Percentiles rank a stretch among this genome's conserved stretches.
phyloP scores from a whole-genome alignment of 1,140 invertebrate genomes.

The Battus philenor region DNA sequence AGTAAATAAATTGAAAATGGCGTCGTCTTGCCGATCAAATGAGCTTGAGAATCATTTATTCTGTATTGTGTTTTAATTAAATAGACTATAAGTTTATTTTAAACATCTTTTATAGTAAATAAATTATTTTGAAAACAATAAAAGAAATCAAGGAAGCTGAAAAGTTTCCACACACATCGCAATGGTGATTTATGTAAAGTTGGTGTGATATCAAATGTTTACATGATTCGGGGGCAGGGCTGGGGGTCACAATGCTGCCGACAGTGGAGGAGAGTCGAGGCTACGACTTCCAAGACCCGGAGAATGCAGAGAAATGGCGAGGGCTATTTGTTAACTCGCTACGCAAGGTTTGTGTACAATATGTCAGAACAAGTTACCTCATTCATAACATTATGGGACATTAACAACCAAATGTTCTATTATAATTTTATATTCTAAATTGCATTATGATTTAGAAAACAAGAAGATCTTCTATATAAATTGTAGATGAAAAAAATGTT shows the following conservation, averaged over 20 bases:
- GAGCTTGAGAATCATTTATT: slow-evolving; percentile 55
- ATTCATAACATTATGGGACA: slow-evolving; percentile 27
- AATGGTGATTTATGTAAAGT: slow-evolving; percentile 50
- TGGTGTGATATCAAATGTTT: slow-evolving; percentile 54
- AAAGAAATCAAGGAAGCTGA: slow-evolving; percentile 27
- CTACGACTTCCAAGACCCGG: slow-evolving; percentile 92
- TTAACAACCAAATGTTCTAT: no score
- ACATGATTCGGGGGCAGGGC: slow-evolving; percentile 57
- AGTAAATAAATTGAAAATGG: slow-evolving; percentile 70
- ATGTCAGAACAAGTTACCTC: slow-evolving; percentile 24
- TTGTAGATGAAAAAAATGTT: no score
- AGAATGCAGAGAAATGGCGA: slow-evolving; percentile 93
- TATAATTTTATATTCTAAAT: no score
- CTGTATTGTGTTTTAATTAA: slow-evolving; percentile 40
- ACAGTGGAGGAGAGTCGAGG: slow-evolving; percentile 79
- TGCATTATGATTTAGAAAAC: no score
- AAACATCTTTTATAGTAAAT: slow-evolving; percentile 23
- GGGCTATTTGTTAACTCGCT: slow-evolving; percentile 89
- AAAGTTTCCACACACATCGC: slow-evolving; percentile 37
- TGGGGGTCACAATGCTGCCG: slow-evolving; percentile 64
- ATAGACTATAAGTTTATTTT: slow-evolving; percentile 23
- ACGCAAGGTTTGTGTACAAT: slow-evolving; percentile 79
- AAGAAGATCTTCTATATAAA: no score
- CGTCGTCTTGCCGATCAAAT: slow-evolving; percentile 68
- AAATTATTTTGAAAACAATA: slow-evolving; percentile 28